Evolutionary conservation across 2,797 vertebrate genomes (phyloP).

Genomic region (Spea hammondii): DNA sequence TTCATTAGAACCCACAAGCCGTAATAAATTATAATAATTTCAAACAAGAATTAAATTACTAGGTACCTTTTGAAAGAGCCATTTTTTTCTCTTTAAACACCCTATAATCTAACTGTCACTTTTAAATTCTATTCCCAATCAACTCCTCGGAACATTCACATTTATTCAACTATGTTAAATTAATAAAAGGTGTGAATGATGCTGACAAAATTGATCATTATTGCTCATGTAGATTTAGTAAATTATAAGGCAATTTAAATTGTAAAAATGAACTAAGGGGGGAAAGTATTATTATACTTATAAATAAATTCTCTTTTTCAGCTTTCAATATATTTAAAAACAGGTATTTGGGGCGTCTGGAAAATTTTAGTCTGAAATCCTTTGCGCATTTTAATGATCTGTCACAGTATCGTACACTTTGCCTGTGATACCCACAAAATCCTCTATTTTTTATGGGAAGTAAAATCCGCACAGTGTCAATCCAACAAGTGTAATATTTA

Average conservation of each 20-base stretch:
- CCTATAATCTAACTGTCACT: conserved; percentile 99
- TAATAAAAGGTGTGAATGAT: conserved; percentile 94
- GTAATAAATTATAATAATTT: conserved; percentile 99
- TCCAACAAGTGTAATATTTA: no score
- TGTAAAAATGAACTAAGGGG: conserved; percentile 79
- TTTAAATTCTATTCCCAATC: conserved; percentile 93
- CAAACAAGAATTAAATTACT: conserved; percentile 97
- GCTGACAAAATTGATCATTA: conserved; percentile 89
- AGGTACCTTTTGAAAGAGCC: conserved; percentile 88
- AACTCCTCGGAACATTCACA: conserved; percentile 95
- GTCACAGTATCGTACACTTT: conserved; percentile 11
- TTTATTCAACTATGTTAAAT: conserved; percentile 99
- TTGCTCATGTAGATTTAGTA: conserved; percentile 92
- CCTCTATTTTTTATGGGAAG: no score
- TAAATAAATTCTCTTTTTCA: conserved; percentile 75
- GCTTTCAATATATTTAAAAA: conserved; percentile 65
- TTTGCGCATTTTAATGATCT: conserved; percentile 30
- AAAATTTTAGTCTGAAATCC: conserved; percentile 61
- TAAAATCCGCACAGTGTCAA: no score
- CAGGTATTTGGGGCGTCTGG: conserved; percentile 60
- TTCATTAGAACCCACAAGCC: conserved; percentile 95
- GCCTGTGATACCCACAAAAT: conserved; percentile 50
- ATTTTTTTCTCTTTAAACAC: conserved; percentile 82
- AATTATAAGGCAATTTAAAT: conserved; percentile 93
- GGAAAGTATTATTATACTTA: conserved; percentile 79